A percentile compares a stretch with the other conserved stretches of the same genome.
phyloP scores from a whole-genome alignment of 1,140 invertebrate genomes.

The Cyrtorhinus lividipennis region DNA sequence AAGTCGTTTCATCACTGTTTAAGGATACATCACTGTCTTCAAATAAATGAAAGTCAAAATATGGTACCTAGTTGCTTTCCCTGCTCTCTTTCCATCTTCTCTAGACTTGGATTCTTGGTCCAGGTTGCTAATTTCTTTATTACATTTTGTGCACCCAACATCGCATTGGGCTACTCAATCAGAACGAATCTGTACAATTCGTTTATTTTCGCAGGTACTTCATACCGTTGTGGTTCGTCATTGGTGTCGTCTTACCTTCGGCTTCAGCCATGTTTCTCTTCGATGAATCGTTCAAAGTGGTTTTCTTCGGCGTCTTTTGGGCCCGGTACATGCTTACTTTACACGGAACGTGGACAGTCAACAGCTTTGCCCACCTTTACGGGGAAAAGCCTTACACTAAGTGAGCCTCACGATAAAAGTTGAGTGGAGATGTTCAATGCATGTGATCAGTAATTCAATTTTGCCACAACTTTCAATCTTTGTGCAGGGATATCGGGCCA shows the following conservation, averaged over 20 bases:
- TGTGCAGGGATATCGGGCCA: constrained; percentile 55
- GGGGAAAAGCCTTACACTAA: constrained; percentile 56
- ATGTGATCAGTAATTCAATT: constrained; percentile 38
- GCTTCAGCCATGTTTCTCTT: constrained; percentile 39
- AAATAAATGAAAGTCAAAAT: too few relatives aligned
- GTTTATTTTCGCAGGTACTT: constrained; percentile 44
- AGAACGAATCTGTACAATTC: too few relatives aligned
- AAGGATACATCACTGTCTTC: too few relatives aligned
- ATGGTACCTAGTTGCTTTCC: too few relatives aligned
- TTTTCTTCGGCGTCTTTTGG: constrained; percentile 24
- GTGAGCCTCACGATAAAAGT: constrained; percentile 2
- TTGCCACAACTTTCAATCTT: too few relatives aligned
- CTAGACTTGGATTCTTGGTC: too few relatives aligned
- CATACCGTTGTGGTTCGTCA: constrained; percentile 42
- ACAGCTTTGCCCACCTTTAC: constrained; percentile 55
- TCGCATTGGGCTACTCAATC: too few relatives aligned
- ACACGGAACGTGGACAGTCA: constrained; percentile 60
- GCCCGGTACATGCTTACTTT: constrained; percentile 46
- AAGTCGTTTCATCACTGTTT: too few relatives aligned
- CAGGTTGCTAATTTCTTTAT: too few relatives aligned
- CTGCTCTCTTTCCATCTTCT: too few relatives aligned
- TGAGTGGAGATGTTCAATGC: constrained; percentile 21
- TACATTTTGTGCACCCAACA: too few relatives aligned
- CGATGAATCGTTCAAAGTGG: constrained; percentile 34
- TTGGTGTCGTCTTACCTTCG: constrained; percentile 46